These are phyloP conservation scores for Xanthia togata DNA, from an alignment of 2,888 invertebrate genomes.

Conservation along the genomic window DNA sequence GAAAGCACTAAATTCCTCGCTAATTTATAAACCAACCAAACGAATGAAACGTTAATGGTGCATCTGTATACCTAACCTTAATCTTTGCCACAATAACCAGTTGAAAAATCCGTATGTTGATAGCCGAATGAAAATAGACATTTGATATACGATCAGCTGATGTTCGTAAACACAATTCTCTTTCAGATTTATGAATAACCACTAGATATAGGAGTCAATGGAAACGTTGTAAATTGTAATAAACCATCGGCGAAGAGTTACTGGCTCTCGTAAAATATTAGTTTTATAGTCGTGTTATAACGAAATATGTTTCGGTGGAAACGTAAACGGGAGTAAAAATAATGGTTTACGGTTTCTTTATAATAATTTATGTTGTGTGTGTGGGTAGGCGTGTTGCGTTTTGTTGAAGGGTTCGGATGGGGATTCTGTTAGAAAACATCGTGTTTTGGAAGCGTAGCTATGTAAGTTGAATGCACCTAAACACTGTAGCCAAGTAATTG, in stretches of 20 bases:
- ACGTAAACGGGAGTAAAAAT: slow-evolving; percentile 68
- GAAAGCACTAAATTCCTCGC: slow-evolving; percentile 43
- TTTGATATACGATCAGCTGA: slow-evolving; percentile 76
- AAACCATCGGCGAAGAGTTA: slow-evolving; percentile 75
- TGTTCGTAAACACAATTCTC: slow-evolving; percentile 80
- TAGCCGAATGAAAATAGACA: slow-evolving; percentile 80
- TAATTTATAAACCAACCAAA: slow-evolving; percentile 48
- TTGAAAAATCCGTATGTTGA: slow-evolving; percentile 78
- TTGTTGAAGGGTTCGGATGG: slow-evolving; percentile 17
- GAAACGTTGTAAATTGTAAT: slow-evolving; percentile 84
- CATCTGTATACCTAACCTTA: slow-evolving; percentile 52
- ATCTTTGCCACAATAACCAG: slow-evolving; percentile 66
- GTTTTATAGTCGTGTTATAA: slow-evolving; percentile 75
- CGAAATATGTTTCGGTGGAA: slow-evolving; percentile 63
- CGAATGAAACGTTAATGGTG: slow-evolving; percentile 43
- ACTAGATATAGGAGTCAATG: slow-evolving; percentile 80
- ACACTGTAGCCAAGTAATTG: background rate
- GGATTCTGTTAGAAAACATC: no score
- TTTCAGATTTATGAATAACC: slow-evolving; percentile 83
- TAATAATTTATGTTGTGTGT: slow-evolving; percentile 66
- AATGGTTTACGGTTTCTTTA: slow-evolving; percentile 72
- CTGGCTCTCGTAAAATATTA: slow-evolving; percentile 71
- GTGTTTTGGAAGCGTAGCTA: background rate
- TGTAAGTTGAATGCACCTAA: no score
- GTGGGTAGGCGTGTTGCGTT: slow-evolving; percentile 36